Conservation (phyloP, 2,113 vertebrate genomes). For the Vulpes ferrilata region DNA sequence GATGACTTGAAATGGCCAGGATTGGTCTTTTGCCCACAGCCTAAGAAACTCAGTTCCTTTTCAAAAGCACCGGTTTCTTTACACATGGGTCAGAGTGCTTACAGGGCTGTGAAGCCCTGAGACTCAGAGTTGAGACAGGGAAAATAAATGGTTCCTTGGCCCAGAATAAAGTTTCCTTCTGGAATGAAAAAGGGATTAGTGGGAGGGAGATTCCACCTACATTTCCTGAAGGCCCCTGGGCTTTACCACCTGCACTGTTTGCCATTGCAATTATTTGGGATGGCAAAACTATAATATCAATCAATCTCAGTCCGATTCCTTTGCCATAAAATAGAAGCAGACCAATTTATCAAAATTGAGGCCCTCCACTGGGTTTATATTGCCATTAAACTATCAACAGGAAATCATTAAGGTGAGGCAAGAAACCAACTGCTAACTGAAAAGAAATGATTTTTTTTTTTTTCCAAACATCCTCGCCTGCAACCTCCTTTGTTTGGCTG, state of each 20-base stretch:
- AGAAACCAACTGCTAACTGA: constrained; percentile 73
- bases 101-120: neutral
- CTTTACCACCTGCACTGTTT: neutral
- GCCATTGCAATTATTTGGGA: constrained; percentile 28
- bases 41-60: neutral
- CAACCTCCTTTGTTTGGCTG: constrained; percentile 78
- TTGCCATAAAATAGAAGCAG: constrained; percentile 67
- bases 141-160: neutral
- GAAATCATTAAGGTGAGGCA: constrained; percentile 77
- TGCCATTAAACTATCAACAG: constrained; percentile 82
- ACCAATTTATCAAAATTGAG: constrained; percentile 72
- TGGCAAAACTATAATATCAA: constrained; percentile 75
- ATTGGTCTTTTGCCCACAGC: neutral
- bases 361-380: constrained; percentile 72
- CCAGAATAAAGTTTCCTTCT: neutral
- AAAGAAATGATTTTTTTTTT: constrained; percentile 61
- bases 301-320: constrained; percentile 73
- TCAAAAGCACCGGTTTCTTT: neutral
- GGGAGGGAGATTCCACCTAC: neutral
- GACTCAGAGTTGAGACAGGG: neutral
- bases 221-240: neutral
- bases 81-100: neutral
- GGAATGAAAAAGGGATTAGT: neutral
- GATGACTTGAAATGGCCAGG: neutral
- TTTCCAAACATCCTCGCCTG: constrained; percentile 69